Evolutionary conservation across 2,797 vertebrate genomes (phyloP), one percentile per base, ranked within the genome.

Genomic region (Lagodon rhomboides): DNA sequence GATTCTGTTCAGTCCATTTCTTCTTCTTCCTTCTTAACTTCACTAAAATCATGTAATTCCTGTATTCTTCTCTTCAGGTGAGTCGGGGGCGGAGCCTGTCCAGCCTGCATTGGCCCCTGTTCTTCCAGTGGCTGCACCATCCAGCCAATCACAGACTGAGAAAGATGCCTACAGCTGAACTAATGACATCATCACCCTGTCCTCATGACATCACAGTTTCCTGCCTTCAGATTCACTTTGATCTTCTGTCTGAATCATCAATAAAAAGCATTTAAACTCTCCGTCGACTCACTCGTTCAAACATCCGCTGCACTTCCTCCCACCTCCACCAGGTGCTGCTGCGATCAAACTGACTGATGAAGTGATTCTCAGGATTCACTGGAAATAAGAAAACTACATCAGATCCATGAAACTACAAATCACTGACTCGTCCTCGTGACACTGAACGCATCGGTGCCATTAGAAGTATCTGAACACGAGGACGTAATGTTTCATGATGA

Each of bases 151-250:
- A 34, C 90, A 93, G 81, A 79, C 90, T 5, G 89, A 91, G 79
- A 94, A 94, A 75, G 94, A 95, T 0, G 54, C 89, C 84, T 96
- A 96, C 83, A 95, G 61, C 82, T 95, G 85, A 92, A 75, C 71
- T 10, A 5, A 70, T 73, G 70, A 84, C 66, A 30, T 62, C 73
- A 60, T 20, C 17, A 16, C 5, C 41, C 2, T 0, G 11, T 54
- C 0, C 3, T 41, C 1, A 51, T 38, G 41, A 78, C 44, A n/a
- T 72, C 55, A 20, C 66, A 38, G n/a, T 50, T 67, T 73, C 38
- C 16, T 56, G 18, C 16, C 54, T 80, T 55, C 78, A 76, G 58
- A 75, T 83, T 83, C 68, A 62, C 2, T 62, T 58, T 75, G 46
- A 81, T 73, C 23, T 43, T 20, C 44, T 67, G 15, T 56, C n/a